phyloP scores from a whole-genome alignment of 2,888 invertebrate genomes.

The Ormia ochracea region DNA sequence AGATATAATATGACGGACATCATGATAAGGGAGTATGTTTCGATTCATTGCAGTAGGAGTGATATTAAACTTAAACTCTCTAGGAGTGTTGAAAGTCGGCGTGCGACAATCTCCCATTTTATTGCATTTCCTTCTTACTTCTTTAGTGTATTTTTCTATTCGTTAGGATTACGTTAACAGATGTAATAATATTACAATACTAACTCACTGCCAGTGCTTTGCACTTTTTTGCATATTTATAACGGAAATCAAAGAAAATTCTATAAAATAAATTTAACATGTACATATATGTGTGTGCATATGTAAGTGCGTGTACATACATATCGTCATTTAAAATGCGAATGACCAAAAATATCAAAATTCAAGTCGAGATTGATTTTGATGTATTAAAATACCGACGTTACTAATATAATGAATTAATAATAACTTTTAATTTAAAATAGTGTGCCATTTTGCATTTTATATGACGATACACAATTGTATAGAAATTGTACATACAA shows the following conservation, averaged over 20 bases:
- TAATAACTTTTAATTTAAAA: too few species aligned
- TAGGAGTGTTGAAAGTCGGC: conserved; percentile 50
- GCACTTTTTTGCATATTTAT: background rate
- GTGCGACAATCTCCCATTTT: conserved; percentile 64
- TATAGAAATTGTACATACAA: too few species aligned
- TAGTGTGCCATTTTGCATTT: too few species aligned
- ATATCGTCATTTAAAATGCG: too few species aligned
- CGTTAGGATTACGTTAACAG: conserved; percentile 4
- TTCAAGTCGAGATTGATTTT: too few species aligned
- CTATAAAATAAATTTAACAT: background rate
- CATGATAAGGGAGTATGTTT: conserved; percentile 23
- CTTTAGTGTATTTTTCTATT: too few species aligned
- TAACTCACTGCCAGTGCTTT: background rate
- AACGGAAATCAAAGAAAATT: conserved; percentile 29
- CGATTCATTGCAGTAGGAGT: conserved; percentile 58
- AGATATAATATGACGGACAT: conserved; percentile 31
- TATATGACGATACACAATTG: too few species aligned
- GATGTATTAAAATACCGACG: too few species aligned
- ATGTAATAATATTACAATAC: conserved; percentile 10
- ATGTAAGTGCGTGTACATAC: too few species aligned
- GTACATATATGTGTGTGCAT: background rate
- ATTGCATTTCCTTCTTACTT: background rate
- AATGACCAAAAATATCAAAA: too few species aligned
- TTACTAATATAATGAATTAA: too few species aligned
- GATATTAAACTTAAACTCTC: conserved; percentile 58